Evolutionary conservation across 2,888 invertebrate genomes (phyloP).

Genomic region (Coremacera marginata): DNA sequence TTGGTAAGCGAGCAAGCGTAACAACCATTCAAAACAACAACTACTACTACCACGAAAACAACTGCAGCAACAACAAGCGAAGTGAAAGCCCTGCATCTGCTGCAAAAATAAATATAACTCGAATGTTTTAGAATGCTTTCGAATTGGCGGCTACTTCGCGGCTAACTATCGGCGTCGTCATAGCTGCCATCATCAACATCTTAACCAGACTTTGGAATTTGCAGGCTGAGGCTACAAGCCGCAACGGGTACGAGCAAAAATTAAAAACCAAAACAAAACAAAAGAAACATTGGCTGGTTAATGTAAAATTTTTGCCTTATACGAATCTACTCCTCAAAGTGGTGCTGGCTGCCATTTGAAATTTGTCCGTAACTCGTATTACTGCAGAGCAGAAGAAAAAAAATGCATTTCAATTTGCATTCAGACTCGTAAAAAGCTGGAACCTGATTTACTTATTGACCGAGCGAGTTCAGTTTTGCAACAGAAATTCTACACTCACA

Average conservation of each 20-base stretch:
- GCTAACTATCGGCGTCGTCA: constrained; percentile 1
- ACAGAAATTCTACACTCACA: constrained; percentile 20
- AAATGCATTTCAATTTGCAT: constrained; percentile 26
- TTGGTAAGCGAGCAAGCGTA: constrained; percentile 6
- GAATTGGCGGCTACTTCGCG: neutral
- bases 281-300: neutral
- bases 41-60: constrained; percentile 7
- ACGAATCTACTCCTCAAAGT: neutral
- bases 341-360: neutral
- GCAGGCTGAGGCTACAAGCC: neutral
- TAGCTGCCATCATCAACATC: neutral
- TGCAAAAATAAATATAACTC: neutral
- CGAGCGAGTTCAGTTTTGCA: constrained; percentile 8
- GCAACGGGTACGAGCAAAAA: neutral
- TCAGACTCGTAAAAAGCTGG: neutral
- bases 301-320: neutral
- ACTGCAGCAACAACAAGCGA: neutral
- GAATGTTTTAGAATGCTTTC: constrained; percentile 25
- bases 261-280: constrained; percentile 16
- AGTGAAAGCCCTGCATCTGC: constrained; percentile 26
- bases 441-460: constrained; percentile 27
- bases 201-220: constrained; percentile 22
- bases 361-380: constrained; percentile 8
- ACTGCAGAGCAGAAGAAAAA: neutral
- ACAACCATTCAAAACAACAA: constrained; percentile 10